These are phyloP conservation scores for Stenotaenia linearis DNA, from an alignment of 2,888 invertebrate genomes.

Conservation along the genomic window DNA sequence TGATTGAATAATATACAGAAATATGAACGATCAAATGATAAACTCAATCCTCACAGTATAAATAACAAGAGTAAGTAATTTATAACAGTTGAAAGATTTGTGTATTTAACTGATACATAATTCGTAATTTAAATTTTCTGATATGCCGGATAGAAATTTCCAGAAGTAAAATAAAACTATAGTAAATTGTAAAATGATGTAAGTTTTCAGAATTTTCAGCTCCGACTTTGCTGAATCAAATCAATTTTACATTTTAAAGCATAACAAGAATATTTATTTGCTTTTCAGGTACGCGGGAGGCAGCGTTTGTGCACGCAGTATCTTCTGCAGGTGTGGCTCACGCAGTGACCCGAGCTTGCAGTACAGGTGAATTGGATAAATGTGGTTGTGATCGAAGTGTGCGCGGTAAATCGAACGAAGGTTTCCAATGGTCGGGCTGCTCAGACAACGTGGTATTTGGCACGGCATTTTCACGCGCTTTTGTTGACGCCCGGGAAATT, in stretches of 20 bases:
- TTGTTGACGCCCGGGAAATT: slow-evolving; percentile 44
- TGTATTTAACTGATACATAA: too few species aligned
- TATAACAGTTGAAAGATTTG: too few species aligned
- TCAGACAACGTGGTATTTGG: slow-evolving; percentile 47
- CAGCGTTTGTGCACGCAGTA: slow-evolving; percentile 48
- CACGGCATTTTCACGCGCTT: slow-evolving; percentile 44
- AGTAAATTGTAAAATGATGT: too few species aligned
- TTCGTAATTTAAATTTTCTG: too few species aligned
- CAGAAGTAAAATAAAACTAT: too few species aligned
- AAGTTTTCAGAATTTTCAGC: too few species aligned
- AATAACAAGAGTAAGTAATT: too few species aligned
- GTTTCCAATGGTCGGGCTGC: slow-evolving; percentile 48
- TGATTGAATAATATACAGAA: too few species aligned
- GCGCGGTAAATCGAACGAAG: slow-evolving; percentile 41
- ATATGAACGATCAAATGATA: too few species aligned
- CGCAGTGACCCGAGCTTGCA: slow-evolving; percentile 50
- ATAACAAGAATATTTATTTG: not conserved
- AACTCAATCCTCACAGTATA: too few species aligned
- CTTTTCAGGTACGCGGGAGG: slow-evolving; percentile 45
- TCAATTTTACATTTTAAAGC: not conserved
- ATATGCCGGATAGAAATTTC: too few species aligned
- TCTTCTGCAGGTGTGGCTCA: slow-evolving; percentile 48
- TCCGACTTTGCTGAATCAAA: too few species aligned
- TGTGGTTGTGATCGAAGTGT: slow-evolving; percentile 51
- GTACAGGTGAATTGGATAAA: slow-evolving; percentile 47